Conservation (phyloP, 2,113 vertebrate species). For the Heterotilapia buettikoferi region DNA sequence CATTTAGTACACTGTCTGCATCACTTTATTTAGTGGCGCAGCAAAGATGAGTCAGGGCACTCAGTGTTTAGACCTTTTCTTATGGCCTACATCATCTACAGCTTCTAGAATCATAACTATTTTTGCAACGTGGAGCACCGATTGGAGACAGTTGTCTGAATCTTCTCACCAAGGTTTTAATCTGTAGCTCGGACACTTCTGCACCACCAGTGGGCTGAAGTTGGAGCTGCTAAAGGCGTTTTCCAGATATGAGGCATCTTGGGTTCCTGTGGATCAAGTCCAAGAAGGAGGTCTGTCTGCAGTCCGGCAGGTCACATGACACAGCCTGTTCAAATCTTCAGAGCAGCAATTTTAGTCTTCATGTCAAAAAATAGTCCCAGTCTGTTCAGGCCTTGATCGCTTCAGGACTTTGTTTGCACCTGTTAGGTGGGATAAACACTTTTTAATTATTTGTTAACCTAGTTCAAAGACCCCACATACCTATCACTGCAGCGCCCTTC, state of each 20-base stretch:
- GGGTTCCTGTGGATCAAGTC: neutral
- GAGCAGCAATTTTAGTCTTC: neutral
- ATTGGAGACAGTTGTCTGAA: neutral
- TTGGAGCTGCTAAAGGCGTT: neutral
- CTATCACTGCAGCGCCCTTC: neutral
- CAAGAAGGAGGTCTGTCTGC: neutral
- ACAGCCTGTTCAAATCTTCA: neutral
- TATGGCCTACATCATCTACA: neutral
- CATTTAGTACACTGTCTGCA: fast-evolving
- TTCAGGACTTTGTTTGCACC: neutral
- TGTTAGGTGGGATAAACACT: neutral
- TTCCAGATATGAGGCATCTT: neutral
- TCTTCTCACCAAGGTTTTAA: neutral
- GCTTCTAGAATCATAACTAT: neutral
- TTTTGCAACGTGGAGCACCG: neutral
- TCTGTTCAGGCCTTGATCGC: neutral
- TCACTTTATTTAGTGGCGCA: neutral
- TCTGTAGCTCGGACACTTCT: neutral
- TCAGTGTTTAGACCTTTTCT: neutral
- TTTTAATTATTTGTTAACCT: neutral
- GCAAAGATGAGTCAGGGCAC: neutral
- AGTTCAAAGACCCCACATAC: neutral
- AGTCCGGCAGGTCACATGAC: neutral
- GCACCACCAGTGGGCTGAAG: neutral
- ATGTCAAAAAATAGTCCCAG: neutral